A percentile compares a stretch with the other conserved stretches of the same genome.
Conservation (phyloP, 2,797 vertebrate species). For the Aplochiton taeniatus region DNA sequence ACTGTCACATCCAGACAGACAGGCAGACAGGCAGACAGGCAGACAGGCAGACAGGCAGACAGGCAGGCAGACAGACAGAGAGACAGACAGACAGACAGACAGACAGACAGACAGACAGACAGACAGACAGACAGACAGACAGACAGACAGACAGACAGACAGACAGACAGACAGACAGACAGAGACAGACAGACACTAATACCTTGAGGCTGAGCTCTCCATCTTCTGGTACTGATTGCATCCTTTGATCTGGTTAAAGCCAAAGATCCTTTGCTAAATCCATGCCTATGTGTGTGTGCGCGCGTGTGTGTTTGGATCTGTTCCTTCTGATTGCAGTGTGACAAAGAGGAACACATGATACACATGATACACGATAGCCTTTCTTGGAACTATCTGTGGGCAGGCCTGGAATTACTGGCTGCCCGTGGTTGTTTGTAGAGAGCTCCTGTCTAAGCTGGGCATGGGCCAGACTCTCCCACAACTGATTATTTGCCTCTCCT, state of each 20-base stretch:
- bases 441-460: constrained; percentile 35
- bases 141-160: constrained; percentile 25
- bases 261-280: constrained; percentile 51
- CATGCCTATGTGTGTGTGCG: constrained; percentile 18
- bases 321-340: constrained; percentile 21
- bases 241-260: constrained; percentile 52
- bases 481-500: constrained; percentile 38
- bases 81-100: not conserved
- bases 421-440: constrained; percentile 25
- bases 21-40: not conserved
- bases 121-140: not conserved
- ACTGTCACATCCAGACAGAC: too few relatives aligned
- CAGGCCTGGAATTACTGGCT: constrained; percentile 12
- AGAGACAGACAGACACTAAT: not conserved
- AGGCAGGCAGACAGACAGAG: too few relatives aligned
- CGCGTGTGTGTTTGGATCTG: not conserved
- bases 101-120: not conserved
- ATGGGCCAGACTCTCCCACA: constrained; percentile 23
- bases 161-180: constrained; percentile 30
- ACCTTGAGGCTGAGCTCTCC: constrained; percentile 5
- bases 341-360: constrained; percentile 47
- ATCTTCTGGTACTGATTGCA: constrained; percentile 44
- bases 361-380: constrained; percentile 1
- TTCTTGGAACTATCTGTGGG: constrained; percentile 35
- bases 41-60: not conserved